Evolutionary conservation across 2,113 vertebrate species (phyloP).

Genomic region (Xiphophorus maculatus): DNA sequence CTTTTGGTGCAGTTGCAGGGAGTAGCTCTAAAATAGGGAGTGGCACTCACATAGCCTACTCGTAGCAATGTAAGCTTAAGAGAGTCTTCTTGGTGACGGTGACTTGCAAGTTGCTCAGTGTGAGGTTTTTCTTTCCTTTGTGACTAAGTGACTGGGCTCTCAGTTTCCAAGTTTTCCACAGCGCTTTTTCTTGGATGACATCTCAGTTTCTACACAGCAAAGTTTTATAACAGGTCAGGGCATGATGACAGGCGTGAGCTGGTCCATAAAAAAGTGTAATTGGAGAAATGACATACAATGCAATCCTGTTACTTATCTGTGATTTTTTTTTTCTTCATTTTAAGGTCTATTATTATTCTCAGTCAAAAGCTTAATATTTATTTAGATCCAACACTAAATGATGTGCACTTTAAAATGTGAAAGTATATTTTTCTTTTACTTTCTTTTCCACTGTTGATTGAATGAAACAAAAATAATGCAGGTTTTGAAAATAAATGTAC

Average conservation of each 20-base stretch:
- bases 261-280: constrained; percentile 36
- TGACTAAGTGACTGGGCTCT: constrained; percentile 42
- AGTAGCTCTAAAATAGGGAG: constrained; percentile 55
- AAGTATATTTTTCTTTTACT: too few species aligned
- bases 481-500: background rate
- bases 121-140: constrained; percentile 15
- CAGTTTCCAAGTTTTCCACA: constrained; percentile 44
- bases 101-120: constrained; percentile 24
- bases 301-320: background rate
- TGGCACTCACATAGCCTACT: constrained; percentile 11
- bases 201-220: background rate
- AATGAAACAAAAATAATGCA: background rate
- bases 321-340: background rate
- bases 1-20: constrained; percentile 30
- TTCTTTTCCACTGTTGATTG: too few species aligned
- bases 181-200: constrained; percentile 35
- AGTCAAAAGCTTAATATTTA: background rate
- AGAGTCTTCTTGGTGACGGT: constrained; percentile 29
- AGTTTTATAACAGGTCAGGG: constrained; percentile 30
- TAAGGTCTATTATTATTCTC: background rate
- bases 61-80: constrained; percentile 12
- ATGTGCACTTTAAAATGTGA: too few species aligned
- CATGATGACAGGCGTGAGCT: background rate
- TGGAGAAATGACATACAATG: constrained; percentile 7
- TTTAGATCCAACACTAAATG: background rate